These are phyloP conservation scores for Diabrotica virgifera DNA, from an alignment of 1,140 invertebrate genomes.

Conservation along the genomic window DNA sequence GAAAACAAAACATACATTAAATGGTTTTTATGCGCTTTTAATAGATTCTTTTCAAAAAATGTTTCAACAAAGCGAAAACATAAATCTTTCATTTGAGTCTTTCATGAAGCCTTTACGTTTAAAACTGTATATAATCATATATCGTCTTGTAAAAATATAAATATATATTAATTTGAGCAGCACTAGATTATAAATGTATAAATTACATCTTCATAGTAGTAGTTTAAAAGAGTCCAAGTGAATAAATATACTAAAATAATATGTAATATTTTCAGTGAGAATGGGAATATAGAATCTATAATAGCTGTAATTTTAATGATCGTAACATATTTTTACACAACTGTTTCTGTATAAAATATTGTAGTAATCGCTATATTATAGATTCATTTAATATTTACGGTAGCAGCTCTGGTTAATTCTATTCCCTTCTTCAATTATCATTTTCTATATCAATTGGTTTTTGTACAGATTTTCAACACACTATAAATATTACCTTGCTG, in stretches of 20 bases:
- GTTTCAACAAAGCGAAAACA: too few species aligned
- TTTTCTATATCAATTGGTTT: constrained; percentile 6
- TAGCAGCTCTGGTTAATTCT: constrained; percentile 13
- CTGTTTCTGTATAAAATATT: constrained; percentile 26
- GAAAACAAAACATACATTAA: too few species aligned
- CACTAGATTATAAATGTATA: constrained; percentile 16
- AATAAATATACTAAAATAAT: not conserved
- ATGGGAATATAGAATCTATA: constrained; percentile 14
- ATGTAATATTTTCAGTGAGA: constrained; percentile 8
- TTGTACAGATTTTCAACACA: constrained; percentile 23
- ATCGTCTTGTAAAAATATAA: constrained; percentile 10
- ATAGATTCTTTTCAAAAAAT: too few species aligned
- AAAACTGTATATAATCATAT: not conserved
- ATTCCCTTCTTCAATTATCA: constrained; percentile 7
- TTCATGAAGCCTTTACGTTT: too few species aligned
- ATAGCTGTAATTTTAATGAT: constrained; percentile 32
- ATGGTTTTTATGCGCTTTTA: too few species aligned
- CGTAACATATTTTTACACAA: constrained; percentile 36
- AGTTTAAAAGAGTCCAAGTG: not conserved
- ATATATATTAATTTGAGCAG: constrained; percentile 8
- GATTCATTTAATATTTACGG: constrained; percentile 15
- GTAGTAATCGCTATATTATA: constrained; percentile 17
- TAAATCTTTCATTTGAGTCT: too few species aligned
- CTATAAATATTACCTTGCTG: constrained; percentile 26
- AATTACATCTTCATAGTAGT: not conserved